Percentiles rank a stretch among this genome's conserved stretches.
Conservation (phyloP, 2,888 invertebrate genomes). For the Thereva nobilitata region DNA sequence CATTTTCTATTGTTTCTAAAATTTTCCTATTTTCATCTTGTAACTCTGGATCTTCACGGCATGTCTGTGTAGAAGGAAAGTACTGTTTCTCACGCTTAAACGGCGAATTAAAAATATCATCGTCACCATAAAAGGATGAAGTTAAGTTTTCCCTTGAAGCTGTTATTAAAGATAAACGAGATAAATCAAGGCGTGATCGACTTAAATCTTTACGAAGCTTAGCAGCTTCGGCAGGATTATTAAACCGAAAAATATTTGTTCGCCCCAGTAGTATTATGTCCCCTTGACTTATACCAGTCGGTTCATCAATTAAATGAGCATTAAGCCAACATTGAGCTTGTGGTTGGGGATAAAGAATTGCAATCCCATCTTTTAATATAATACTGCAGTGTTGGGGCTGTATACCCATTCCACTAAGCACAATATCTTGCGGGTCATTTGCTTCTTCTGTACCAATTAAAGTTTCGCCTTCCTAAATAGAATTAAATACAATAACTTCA, state of each 20-base stretch:
- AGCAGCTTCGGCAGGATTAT: constrained; percentile 87
- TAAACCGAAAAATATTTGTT: constrained; percentile 84
- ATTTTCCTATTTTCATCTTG: constrained; percentile 69
- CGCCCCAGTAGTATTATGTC: constrained; percentile 77
- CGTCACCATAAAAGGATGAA: constrained; percentile 53
- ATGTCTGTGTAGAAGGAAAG: constrained; percentile 54
- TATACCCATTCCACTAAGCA: constrained; percentile 74
- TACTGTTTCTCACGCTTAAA: constrained; percentile 55
- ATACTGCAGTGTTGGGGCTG: constrained; percentile 79
- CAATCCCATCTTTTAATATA: constrained; percentile 70
- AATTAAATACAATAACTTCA: neutral
- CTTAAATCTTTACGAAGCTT: constrained; percentile 73
- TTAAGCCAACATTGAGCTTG: constrained; percentile 82
- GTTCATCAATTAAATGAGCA: constrained; percentile 75
- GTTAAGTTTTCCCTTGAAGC: constrained; percentile 70
- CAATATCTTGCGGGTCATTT: constrained; percentile 71
- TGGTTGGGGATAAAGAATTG: constrained; percentile 73
- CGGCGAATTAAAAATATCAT: constrained; percentile 50
- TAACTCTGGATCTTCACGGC: constrained; percentile 64
- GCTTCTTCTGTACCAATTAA: constrained; percentile 80
- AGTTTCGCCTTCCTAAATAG: constrained; percentile 77
- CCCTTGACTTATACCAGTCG: constrained; percentile 79
- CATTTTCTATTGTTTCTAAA: constrained; percentile 70
- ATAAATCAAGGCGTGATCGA: constrained; percentile 74
- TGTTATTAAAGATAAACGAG: constrained; percentile 78